These are phyloP conservation scores for Capreolus pygargus DNA, from an alignment of 2,113 vertebrate species.

Conservation along the genomic window DNA sequence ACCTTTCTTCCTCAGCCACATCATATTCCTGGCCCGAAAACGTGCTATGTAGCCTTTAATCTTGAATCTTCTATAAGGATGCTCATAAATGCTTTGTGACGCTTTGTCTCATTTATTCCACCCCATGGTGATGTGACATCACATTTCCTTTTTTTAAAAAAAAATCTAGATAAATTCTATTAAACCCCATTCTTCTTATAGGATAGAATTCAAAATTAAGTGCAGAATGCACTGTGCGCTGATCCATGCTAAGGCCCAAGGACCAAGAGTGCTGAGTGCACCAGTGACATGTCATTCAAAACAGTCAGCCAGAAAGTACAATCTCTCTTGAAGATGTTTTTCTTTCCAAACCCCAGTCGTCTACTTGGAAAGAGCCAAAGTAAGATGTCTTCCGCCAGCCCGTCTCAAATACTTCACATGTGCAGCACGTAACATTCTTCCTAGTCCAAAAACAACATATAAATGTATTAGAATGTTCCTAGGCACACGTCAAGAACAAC, in stretches of 20 bases:
- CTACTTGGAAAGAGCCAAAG: neutral
- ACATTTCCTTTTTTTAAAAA: neutral
- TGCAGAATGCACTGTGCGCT: neutral
- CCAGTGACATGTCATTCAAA: neutral
- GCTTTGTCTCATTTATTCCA: neutral
- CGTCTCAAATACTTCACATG: neutral
- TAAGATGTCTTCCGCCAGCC: neutral
- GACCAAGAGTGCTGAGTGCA: neutral
- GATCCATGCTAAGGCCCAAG: neutral
- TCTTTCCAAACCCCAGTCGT: neutral
- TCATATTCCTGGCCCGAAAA: neutral
- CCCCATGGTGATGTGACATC: neutral
- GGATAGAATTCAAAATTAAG: neutral
- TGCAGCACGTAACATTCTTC: neutral
- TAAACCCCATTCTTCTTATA: neutral
- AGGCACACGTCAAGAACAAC: neutral
- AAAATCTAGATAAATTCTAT: neutral
- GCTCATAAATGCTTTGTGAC: neutral
- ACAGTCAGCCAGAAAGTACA: neutral
- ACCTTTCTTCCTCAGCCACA: neutral
- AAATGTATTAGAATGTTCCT: neutral
- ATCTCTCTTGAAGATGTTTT: neutral
- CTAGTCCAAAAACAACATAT: neutral
- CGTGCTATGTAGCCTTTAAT: neutral
- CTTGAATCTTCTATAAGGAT: neutral